These are phyloP conservation scores for Jaculus jaculus DNA, from an alignment of 2,113 vertebrate species.

Conservation along the genomic window DNA sequence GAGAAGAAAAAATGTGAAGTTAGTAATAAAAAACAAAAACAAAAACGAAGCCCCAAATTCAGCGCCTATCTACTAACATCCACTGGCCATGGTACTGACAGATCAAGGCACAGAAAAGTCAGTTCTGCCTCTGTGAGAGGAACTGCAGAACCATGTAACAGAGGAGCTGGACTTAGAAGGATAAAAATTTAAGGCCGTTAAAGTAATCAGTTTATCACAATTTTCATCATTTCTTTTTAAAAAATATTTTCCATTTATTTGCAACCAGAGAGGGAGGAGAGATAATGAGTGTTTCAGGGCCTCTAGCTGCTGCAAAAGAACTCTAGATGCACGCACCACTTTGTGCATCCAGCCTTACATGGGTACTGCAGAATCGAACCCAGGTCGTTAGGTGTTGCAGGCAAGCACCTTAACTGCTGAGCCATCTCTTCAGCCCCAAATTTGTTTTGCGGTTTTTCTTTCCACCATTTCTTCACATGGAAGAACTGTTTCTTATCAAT, in stretches of 20 bases:
- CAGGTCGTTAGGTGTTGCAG: too few relatives aligned
- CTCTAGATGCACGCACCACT: too few relatives aligned
- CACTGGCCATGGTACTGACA: not conserved
- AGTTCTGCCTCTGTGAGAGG: not conserved
- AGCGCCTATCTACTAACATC: not conserved
- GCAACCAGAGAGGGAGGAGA: too few relatives aligned
- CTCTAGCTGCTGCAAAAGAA: too few relatives aligned
- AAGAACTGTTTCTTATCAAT: not conserved
- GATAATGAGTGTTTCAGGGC: too few relatives aligned
- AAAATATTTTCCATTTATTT: not conserved
- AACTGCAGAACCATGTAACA: not conserved
- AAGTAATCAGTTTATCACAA: not conserved
- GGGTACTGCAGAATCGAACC: too few relatives aligned
- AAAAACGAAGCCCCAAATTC: too few relatives aligned
- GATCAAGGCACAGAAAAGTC: not conserved
- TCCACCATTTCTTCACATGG: not conserved
- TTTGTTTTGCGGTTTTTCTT: not conserved
- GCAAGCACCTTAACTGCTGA: too few relatives aligned
- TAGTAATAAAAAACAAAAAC: too few relatives aligned
- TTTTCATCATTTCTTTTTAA: not conserved
- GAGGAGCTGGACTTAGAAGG: not conserved
- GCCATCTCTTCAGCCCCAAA: too few relatives aligned
- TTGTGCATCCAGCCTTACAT: too few relatives aligned
- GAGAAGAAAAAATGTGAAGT: too few relatives aligned
- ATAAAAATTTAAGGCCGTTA: not conserved